Base-by-base conservation (phyloP, 1,140 invertebrate genomes). In the Proales similis region DNA sequence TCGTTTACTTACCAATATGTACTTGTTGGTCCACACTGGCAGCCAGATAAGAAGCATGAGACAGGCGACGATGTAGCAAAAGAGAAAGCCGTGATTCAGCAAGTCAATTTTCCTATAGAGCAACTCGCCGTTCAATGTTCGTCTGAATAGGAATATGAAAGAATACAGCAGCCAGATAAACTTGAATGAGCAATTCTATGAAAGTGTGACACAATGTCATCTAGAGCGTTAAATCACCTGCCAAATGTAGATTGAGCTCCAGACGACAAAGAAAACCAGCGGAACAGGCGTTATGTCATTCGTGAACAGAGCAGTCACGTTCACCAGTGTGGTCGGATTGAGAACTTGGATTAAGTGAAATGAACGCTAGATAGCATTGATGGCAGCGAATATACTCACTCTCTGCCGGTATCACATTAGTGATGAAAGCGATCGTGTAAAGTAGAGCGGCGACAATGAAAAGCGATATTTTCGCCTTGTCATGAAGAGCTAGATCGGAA, bases 31-130 rank as follows among this genome's bases (percentile, higher is more conserved):
- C 63, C 68, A 74, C 0, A 71, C 32, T 43, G 73, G 49, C 27
- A 74, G 42, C 72, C 72, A 74, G 9, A 66, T 61, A 45, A 70
- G 63, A 47, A 71, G 72, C 11, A 66, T 43, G 3, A 47, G 27
- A 26, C 66, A 49, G 45, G 68, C 69, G 7, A 69, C 2, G 4
- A 67, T 57, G 33, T 69, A 72, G 14, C 45, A 36, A 2, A 67
- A 33, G 46, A 70, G 68, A 36, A 70, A 65, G 4, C 64, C 26
- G 1, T 60, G 32, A 3, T 69, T 65, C 14, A 72, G 60, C 12
- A 70, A 19, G 1, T 38, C 49, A 5, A 70, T 67, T 27, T 63
- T 64, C 7, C 39, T 39, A 26, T 66, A 71, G 0, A 64, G 42
- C 2, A 48, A 64, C 19, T 68, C 68, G 11, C 62, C 38, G 11